Evolutionary conservation across 2,797 vertebrate species (phyloP).

Genomic region (Pangasius sanitwongsei): DNA sequence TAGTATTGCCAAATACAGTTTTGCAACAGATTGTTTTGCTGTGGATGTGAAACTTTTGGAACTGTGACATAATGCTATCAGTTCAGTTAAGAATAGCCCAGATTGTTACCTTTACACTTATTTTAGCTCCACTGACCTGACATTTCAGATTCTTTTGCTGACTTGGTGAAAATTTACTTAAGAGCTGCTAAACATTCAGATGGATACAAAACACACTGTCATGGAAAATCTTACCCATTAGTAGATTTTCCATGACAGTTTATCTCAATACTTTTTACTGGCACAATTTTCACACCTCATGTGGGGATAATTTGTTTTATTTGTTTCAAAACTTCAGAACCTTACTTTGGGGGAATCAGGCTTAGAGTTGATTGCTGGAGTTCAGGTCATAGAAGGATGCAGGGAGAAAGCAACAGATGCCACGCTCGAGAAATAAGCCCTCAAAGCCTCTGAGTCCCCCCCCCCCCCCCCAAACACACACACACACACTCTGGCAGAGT

Average conservation of each 20-base stretch:
- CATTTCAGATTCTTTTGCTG: background rate
- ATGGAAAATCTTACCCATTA: background rate
- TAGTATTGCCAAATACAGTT: too few species aligned
- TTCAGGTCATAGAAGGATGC: conserved; percentile 5
- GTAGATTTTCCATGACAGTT: background rate
- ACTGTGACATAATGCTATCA: background rate
- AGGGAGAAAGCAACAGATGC: conserved; percentile 72
- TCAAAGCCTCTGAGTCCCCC: conserved; percentile 66
- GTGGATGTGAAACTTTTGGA: background rate
- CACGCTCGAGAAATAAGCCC: conserved; percentile 72
- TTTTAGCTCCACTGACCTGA: background rate
- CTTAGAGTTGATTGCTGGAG: background rate
- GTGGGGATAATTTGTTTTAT: background rate
- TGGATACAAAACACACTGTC: background rate
- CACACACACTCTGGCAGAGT: conserved; percentile 48
- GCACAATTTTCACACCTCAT: background rate
- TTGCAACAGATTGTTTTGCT: background rate
- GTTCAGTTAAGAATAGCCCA: background rate
- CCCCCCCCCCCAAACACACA: conserved; percentile 50
- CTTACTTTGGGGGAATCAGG: background rate
- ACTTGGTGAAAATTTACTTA: background rate
- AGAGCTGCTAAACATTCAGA: background rate
- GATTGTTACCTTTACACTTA: background rate
- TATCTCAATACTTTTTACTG: background rate
- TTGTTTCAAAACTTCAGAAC: background rate